Conservation (phyloP, 2,113 vertebrate genomes). For the Pholis gunnellus region DNA sequence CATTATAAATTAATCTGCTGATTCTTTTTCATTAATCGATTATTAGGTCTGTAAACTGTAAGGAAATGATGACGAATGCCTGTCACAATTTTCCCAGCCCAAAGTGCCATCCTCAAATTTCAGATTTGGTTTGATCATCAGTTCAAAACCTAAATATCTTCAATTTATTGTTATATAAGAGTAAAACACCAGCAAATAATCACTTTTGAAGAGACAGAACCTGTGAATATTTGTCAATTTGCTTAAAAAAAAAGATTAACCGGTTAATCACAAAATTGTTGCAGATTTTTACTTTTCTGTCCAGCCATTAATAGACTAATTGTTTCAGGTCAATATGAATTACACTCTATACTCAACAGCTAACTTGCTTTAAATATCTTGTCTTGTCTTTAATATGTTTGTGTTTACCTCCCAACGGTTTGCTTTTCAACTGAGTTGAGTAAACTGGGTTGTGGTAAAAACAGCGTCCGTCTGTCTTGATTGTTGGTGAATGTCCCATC, state of each 20-base stretch:
- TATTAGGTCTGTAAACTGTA: background rate
- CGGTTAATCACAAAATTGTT: background rate
- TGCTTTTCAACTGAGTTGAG: background rate
- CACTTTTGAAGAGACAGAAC: background rate
- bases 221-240: background rate
- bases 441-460: slow-evolving; percentile 11
- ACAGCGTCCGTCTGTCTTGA: background rate
- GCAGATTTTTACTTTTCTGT: background rate
- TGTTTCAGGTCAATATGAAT: background rate
- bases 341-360: background rate
- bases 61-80: background rate
- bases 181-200: background rate
- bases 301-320: background rate
- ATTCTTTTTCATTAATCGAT: background rate
- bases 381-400: background rate
- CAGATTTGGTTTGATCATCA: background rate
- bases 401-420: background rate
- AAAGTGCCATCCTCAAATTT: background rate
- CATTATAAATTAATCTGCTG: background rate
- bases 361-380: background rate
- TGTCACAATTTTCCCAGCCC: background rate
- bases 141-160: background rate
- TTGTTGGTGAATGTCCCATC: background rate
- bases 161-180: background rate
- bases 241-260: background rate